A percentile compares a stretch with the other conserved stretches of the same genome.
These are phyloP conservation scores for Rhea americana DNA, from an alignment of 2,113 vertebrate species.

Conservation along the genomic window DNA sequence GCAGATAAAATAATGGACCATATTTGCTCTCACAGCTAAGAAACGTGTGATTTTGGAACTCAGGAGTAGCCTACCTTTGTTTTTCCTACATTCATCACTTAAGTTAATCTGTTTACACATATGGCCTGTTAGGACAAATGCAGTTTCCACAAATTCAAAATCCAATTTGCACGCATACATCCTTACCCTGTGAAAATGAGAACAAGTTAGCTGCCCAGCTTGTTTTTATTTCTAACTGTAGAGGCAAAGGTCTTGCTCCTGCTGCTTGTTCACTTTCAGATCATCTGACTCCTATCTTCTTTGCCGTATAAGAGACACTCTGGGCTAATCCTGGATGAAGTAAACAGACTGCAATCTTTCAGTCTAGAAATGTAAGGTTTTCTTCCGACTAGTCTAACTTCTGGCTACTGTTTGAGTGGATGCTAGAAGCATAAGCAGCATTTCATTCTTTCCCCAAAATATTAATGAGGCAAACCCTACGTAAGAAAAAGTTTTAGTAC, in stretches of 20 bases:
- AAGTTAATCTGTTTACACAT: not conserved
- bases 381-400: not conserved
- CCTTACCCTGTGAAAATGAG: not conserved
- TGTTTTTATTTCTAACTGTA: not conserved
- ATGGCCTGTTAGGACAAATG: fast-evolving
- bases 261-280: not conserved
- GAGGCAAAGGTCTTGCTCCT: not conserved
- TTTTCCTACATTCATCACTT: not conserved
- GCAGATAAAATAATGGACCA: not conserved
- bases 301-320: not conserved
- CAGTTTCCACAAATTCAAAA: not conserved
- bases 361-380: not conserved
- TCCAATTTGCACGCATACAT: not conserved
- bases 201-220: not conserved
- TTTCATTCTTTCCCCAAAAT: not conserved
- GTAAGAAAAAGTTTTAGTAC: not conserved
- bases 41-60: not conserved
- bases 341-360: not conserved
- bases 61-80: not conserved
- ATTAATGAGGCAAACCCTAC: not conserved
- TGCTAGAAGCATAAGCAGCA: not conserved
- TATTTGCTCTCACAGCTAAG: not conserved
- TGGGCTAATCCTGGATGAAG: not conserved
- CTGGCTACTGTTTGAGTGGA: not conserved
- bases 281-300: not conserved